A percentile compares a stretch with the other conserved stretches of the same genome.
These are phyloP conservation scores for Orchestia grillus DNA, from an alignment of 1,140 invertebrate species.

Conservation along the genomic window DNA sequence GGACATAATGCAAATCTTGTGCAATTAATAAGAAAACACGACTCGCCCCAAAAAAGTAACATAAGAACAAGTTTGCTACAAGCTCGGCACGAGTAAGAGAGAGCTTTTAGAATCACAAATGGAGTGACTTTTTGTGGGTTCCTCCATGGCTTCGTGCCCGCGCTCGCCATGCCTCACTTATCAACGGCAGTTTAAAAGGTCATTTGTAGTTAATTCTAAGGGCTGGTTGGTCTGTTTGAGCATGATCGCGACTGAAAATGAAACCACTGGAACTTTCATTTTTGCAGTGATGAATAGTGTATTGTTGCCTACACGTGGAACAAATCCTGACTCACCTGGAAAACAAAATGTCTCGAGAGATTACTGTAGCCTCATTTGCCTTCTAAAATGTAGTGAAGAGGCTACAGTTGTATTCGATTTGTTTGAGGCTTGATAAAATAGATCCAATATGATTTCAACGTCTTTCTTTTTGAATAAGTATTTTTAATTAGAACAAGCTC, in stretches of 20 bases:
- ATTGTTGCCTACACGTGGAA: conserved; percentile 9
- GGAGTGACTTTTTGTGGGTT: neutral
- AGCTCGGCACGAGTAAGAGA: neutral
- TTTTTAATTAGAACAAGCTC: neutral
- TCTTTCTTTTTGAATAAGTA: neutral
- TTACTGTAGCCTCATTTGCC: neutral
- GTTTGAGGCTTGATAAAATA: no score
- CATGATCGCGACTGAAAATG: conserved; percentile 39
- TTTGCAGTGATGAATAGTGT: conserved; percentile 42
- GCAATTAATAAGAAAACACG: neutral
- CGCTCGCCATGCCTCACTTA: neutral
- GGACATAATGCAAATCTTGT: neutral
- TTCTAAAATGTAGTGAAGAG: neutral
- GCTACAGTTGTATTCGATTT: no score
- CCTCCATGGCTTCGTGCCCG: neutral
- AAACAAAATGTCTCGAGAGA: neutral
- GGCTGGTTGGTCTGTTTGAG: neutral
- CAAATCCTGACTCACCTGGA: conserved; percentile 44
- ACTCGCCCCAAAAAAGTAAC: neutral
- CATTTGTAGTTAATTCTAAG: conserved; percentile 39
- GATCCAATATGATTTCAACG: no score
- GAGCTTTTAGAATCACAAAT: conserved; percentile 9
- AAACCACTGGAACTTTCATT: conserved; percentile 38
- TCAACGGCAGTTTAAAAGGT: conserved; percentile 45
- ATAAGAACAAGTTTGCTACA: neutral